These are phyloP conservation scores for Synanthedon tipuliformis DNA, from an alignment of 2,888 invertebrate species.

Conservation along the genomic window DNA sequence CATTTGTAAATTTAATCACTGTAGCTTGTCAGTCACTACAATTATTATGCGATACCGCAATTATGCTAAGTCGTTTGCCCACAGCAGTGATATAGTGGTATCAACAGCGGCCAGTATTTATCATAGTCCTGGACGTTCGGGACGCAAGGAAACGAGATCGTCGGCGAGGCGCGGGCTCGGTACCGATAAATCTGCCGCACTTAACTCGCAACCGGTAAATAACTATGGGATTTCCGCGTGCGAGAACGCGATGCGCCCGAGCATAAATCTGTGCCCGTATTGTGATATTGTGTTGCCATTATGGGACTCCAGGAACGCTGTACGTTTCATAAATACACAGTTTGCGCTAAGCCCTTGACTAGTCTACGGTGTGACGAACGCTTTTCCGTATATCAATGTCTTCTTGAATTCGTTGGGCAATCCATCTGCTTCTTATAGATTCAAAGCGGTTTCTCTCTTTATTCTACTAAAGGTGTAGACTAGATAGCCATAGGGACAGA, in stretches of 20 bases:
- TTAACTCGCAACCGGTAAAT: constrained; percentile 70
- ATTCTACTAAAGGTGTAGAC: too few species aligned
- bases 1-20: not conserved
- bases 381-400: not conserved
- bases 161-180: constrained; percentile 36
- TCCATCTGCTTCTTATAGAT: too few species aligned
- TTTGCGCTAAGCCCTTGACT: constrained; percentile 16
- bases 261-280: constrained; percentile 68
- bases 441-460: too few species aligned
- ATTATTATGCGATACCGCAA: constrained; percentile 11
- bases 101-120: constrained; percentile 21
- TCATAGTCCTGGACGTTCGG: constrained; percentile 28
- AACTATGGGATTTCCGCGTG: constrained; percentile 71
- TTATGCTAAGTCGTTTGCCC: constrained; percentile 26
- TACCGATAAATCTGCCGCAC: constrained; percentile 68
- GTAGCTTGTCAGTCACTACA: not conserved
- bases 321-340: constrained; percentile 58
- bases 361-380: not conserved
- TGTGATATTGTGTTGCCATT: constrained; percentile 71
- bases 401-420: not conserved
- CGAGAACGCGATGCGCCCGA: constrained; percentile 60
- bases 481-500: constrained; percentile 10
- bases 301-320: constrained; percentile 51
- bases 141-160: constrained; percentile 61
- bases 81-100: constrained; percentile 36